These are phyloP conservation scores for Hypena proboscidalis DNA, from an alignment of 2,888 invertebrate species.

Conservation along the genomic window DNA sequence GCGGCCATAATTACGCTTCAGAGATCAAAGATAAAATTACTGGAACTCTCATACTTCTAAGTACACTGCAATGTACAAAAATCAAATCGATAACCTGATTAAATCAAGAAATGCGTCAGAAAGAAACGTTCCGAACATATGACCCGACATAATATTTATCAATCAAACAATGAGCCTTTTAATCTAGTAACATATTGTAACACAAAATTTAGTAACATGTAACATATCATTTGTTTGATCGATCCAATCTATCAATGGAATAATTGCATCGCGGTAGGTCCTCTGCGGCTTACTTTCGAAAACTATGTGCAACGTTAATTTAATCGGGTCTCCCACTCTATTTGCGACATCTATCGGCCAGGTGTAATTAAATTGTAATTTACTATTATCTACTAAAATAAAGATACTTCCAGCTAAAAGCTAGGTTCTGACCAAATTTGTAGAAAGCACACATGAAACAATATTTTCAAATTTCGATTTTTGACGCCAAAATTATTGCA, in stretches of 20 bases:
- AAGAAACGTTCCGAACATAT: conserved; percentile 30
- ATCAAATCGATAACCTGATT: conserved; percentile 30
- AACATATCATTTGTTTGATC: conserved; percentile 45
- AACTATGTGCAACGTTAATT: conserved; percentile 18
- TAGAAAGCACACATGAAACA: too few species aligned
- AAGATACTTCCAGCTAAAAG: too few species aligned
- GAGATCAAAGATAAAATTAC: conserved; percentile 9
- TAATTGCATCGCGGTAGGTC: conserved; percentile 45
- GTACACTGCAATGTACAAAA: conserved; percentile 29
- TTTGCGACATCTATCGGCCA: too few species aligned
- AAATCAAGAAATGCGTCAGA: conserved; percentile 13
- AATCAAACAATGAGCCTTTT: conserved; percentile 55
- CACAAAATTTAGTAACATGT: conserved; percentile 46
- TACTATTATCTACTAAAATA: too few species aligned
- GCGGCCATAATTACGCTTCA: conserved; percentile 6
- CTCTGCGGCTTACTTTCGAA: conserved; percentile 48
- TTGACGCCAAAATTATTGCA: too few species aligned
- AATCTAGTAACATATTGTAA: conserved; percentile 50
- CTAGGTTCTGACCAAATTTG: too few species aligned
- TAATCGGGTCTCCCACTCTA: not conserved
- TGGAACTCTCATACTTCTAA: conserved; percentile 9
- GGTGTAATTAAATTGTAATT: too few species aligned
- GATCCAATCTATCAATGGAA: conserved; percentile 33
- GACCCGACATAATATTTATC: conserved; percentile 47
- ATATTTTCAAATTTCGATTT: too few species aligned